Conservation (phyloP, 2,113 vertebrate genomes). For the Oenanthe melanoleuca region DNA sequence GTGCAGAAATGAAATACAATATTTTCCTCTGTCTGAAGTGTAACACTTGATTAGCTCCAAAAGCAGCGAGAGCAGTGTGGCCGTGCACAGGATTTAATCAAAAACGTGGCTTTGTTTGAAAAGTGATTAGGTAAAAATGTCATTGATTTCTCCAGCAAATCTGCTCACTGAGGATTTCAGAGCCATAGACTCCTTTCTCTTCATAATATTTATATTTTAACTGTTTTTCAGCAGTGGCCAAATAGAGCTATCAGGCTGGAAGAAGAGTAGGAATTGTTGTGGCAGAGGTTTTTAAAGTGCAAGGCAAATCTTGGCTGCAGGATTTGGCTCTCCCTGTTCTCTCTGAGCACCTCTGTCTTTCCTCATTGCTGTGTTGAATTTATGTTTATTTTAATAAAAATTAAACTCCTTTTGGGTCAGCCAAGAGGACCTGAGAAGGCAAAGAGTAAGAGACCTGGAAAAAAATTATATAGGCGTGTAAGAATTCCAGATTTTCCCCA, state of each 20-base stretch:
- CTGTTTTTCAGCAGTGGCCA: neutral
- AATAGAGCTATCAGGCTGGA: neutral
- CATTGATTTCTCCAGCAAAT: constrained; percentile 48
- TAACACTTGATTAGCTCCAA: constrained; percentile 48
- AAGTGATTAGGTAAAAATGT: constrained; percentile 61
- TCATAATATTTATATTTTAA: neutral
- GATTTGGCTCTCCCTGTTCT: neutral
- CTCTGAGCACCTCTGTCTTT: neutral
- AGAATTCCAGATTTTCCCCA: neutral
- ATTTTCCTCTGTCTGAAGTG: constrained; percentile 50
- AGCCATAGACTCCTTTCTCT: neutral
- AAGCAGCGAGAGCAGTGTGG: neutral
- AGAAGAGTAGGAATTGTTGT: neutral
- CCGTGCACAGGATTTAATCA: constrained; percentile 25
- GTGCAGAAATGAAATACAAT: constrained; percentile 52
- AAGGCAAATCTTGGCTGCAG: neutral
- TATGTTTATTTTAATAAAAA: neutral
- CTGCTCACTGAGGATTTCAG: neutral
- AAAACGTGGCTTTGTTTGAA: constrained; percentile 43
- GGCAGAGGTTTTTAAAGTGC: neutral
- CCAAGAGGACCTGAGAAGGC: neutral
- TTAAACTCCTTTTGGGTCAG: neutral
- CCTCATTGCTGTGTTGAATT: neutral
- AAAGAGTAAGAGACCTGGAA: neutral
- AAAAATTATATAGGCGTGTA: neutral